These are phyloP conservation scores for Apteryx mantelli DNA, from an alignment of 2,113 vertebrate genomes.

Conservation along the genomic window DNA sequence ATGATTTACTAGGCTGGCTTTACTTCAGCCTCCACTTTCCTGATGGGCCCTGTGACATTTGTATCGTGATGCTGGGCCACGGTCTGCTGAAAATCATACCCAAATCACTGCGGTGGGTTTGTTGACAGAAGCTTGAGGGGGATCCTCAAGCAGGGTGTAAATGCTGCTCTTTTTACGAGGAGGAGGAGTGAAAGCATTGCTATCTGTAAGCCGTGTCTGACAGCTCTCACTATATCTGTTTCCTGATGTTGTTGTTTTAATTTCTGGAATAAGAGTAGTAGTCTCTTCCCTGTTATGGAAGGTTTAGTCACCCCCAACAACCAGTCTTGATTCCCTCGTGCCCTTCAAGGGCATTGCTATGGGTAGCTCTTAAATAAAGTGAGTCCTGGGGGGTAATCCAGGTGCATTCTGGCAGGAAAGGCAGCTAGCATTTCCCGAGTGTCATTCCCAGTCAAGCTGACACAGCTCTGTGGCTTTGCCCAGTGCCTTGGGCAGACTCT, in stretches of 20 bases:
- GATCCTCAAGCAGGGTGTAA: background rate
- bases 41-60: accelerated
- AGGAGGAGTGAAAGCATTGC: background rate
- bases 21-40: background rate
- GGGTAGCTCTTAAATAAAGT: background rate
- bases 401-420: background rate
- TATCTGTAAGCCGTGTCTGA: background rate
- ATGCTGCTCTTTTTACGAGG: no score
- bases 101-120: background rate
- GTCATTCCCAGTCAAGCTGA: background rate
- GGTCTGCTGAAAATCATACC: background rate
- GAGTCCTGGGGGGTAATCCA: background rate
- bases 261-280: background rate
- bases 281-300: background rate
- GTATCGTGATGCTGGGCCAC: accelerated
- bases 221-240: background rate
- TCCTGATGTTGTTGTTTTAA: background rate
- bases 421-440: background rate
- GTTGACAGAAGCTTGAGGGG: background rate
- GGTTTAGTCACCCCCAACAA: background rate
- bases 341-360: background rate
- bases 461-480: background rate
- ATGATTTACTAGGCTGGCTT: accelerated
- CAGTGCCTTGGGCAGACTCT: background rate
- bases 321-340: background rate